Evolutionary conservation across 2,113 vertebrate genomes (phyloP).

Genomic region (Elephas maximus): DNA sequence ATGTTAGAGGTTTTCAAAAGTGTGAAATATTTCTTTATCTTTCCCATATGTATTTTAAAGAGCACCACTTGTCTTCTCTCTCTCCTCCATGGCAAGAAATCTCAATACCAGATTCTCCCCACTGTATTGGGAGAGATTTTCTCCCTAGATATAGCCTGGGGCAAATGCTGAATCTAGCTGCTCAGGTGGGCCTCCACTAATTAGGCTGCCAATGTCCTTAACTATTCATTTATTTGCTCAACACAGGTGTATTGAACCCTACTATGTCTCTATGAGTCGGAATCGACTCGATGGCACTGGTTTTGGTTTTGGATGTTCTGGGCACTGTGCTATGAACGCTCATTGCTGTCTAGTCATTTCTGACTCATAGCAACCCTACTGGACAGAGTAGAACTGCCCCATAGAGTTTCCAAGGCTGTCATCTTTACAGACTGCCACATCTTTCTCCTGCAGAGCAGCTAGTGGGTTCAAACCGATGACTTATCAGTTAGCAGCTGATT

Average conservation of each 20-base stretch:
- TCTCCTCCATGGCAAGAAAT: neutral
- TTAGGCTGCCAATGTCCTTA: neutral
- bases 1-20: neutral
- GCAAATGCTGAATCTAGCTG: neutral
- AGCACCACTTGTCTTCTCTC: neutral
- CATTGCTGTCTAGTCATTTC: too few relatives aligned
- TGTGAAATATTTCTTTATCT: neutral
- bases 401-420: neutral
- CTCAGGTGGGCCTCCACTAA: neutral
- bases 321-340: neutral
- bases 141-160: neutral
- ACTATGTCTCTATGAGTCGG: neutral
- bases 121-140: accelerated
- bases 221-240: neutral
- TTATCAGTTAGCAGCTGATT: neutral
- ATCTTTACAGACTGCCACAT: too few relatives aligned
- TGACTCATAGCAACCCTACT: too few relatives aligned
- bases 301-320: neutral
- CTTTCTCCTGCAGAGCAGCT: neutral
- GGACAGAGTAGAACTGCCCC: neutral
- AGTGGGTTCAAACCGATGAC: neutral
- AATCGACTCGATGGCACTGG: too few relatives aligned
- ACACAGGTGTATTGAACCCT: neutral
- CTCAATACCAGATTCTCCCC: neutral
- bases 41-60: neutral